Percentiles rank a stretch among this genome's conserved stretches.
Evolutionary conservation across 2,797 vertebrate genomes (phyloP).

Genomic region (Erethizon dorsatum): DNA sequence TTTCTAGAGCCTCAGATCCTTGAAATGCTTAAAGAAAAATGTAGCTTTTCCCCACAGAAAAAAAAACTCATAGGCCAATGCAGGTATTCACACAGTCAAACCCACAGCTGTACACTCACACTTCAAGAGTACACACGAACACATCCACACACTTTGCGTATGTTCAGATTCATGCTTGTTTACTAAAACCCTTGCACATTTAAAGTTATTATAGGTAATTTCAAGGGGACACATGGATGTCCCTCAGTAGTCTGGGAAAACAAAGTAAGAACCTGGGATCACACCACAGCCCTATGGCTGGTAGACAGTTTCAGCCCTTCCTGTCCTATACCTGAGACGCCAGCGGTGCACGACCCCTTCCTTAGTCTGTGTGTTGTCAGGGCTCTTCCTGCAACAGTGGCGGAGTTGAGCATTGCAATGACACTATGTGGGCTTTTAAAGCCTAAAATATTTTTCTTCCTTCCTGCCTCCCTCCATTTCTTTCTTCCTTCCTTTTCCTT

Average conservation of each 20-base stretch:
- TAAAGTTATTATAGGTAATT: neutral
- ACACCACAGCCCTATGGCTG: neutral
- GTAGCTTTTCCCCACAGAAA: neutral
- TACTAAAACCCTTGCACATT: neutral
- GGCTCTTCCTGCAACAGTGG: neutral
- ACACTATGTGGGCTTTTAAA: neutral
- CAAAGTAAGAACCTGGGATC: neutral
- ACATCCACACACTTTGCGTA: neutral
- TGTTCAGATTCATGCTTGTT: neutral
- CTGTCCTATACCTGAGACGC: neutral
- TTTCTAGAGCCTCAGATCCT: neutral
- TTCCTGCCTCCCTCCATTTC: neutral
- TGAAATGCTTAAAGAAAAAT: slow-evolving; percentile 9
- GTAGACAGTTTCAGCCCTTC: neutral
- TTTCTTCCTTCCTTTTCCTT: neutral
- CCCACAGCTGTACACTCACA: neutral
- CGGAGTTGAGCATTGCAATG: neutral
- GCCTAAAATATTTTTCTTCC: neutral
- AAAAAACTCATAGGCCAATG: neutral
- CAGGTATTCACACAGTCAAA: neutral
- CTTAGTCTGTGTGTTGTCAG: neutral
- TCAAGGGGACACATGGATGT: neutral
- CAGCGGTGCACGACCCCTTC: neutral
- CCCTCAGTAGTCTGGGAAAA: neutral
- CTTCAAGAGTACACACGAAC: too few relatives aligned